Percentiles rank a stretch among this genome's conserved stretches.
Conservation (phyloP, 2,113 vertebrate genomes). For the Serilophus lunatus region DNA sequence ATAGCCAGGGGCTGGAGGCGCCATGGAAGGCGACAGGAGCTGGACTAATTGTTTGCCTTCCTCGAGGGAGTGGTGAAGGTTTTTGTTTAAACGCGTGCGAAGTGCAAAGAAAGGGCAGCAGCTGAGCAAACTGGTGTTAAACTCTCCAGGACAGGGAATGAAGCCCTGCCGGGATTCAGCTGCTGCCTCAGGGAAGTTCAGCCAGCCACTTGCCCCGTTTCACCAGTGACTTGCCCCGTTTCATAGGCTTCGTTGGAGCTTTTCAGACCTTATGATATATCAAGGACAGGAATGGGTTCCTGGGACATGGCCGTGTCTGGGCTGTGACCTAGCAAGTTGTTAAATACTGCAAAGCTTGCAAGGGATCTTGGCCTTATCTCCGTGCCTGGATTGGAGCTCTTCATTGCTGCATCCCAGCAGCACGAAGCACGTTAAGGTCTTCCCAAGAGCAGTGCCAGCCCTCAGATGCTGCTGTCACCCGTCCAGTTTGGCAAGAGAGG, state of each 20-base stretch:
- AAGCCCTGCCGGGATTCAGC: neutral
- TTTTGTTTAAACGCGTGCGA: neutral
- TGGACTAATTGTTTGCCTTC: conserved; percentile 28
- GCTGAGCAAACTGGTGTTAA: conserved; percentile 50
- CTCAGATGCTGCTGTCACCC: neutral
- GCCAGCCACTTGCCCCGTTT: neutral
- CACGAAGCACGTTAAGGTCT: neutral
- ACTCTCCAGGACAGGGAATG: neutral
- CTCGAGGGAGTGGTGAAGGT: conserved; percentile 6
- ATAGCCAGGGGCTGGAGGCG: neutral
- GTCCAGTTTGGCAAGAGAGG: neutral
- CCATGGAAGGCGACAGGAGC: neutral
- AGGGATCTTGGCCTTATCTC: neutral
- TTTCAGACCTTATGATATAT: neutral
- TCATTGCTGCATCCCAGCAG: accelerated
- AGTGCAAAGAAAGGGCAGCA: conserved; percentile 51
- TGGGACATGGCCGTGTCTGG: neutral
- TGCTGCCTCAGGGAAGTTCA: accelerated
- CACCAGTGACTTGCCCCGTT: neutral
- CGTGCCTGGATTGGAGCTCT: accelerated
- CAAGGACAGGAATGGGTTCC: neutral
- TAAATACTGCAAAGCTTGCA: neutral
- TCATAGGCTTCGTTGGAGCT: neutral
- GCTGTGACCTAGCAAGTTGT: neutral
- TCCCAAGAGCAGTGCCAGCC: neutral